phyloP scores from a whole-genome alignment of 1,140 invertebrate species.

The Cotesia vestalis region DNA sequence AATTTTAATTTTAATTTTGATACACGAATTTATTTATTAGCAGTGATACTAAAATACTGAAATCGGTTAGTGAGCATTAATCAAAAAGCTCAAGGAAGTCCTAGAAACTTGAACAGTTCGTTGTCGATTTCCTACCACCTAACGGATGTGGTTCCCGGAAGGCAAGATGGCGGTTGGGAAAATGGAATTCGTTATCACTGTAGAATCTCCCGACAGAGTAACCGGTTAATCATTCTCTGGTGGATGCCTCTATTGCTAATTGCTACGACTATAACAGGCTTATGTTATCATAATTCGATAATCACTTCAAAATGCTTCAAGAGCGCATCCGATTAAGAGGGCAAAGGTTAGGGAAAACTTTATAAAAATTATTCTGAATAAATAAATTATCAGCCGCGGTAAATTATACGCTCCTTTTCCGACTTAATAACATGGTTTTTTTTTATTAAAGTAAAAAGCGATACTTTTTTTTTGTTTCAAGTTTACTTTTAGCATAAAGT shows the following conservation, averaged over 20 bases:
- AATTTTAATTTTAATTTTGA: too few species aligned
- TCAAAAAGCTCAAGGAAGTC: constrained; percentile 8
- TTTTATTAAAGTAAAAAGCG: not conserved
- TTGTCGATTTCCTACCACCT: constrained; percentile 21
- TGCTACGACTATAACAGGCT: constrained; percentile 18
- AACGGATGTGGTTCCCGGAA: constrained; percentile 32
- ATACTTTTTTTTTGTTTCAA: constrained; percentile 11
- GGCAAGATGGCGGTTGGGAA: constrained; percentile 36
- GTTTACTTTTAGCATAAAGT: constrained; percentile 34
- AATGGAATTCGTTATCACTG: constrained; percentile 37
- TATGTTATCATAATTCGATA: constrained; percentile 13
- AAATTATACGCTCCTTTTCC: not conserved
- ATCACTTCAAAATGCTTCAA: constrained; percentile 6
- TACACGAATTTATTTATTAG: too few species aligned
- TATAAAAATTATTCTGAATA: too few species aligned
- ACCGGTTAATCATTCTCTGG: constrained; percentile 29
- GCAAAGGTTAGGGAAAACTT: not conserved
- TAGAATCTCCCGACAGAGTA: constrained; percentile 30
- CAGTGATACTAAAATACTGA: not conserved
- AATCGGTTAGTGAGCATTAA: not conserved
- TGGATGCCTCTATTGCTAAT: constrained; percentile 15
- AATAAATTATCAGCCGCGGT: too few species aligned
- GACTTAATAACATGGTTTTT: not conserved
- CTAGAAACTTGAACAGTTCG: constrained; percentile 22
- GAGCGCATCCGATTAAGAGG: too few species aligned